Evolutionary conservation across 2,888 invertebrate genomes (phyloP), one percentile per base, ranked within the genome.

Genomic region (Apomyelois bistriatella): DNA sequence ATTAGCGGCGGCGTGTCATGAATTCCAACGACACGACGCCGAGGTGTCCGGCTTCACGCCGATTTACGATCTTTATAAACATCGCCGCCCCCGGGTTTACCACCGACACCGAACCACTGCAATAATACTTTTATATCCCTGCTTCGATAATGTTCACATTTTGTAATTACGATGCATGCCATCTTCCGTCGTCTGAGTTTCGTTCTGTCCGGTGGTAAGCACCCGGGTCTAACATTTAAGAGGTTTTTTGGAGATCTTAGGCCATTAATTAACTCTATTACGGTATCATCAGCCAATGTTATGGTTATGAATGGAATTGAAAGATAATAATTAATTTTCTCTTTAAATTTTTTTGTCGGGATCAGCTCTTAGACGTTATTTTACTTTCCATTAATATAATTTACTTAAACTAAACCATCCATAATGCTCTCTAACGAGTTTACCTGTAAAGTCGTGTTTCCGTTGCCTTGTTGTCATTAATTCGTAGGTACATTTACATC

Each of bases 21-120:
- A 74, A 74, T 70, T 66, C 68, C 64, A 65, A 70, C 54, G 56
- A 54, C 52, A 56, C 53, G 50, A 52, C 54, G 59, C 58, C 61
- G 53, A 61, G 46, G 46, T 65, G 70, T 61, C 60, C 66, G 65
- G 64, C 70, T 72, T 66, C 70, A 62, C 59, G 63, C 57, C 68
- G 68, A 76, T 74, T 78, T 76, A 76, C 65, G 72, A 74, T 64
- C 61, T 70, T 68, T 74, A 70, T 70, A 71, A 76, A 73, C 71
- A 69, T 66, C 65, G 56, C 64, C 64, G 61, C 66, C 61, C 61
- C 60, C 66, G 64, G 61, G 61, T 54, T 54, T 58, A 55, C 61
- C 56, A 59, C 54, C 53, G 61, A 54, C 49, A 40, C 13, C 47
- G 15, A 9, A 12, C 49, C 13, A 30, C 49, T 41, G 12, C 48